Conservation (phyloP, 2,888 invertebrate genomes). For the Serripes groenlandicus region DNA sequence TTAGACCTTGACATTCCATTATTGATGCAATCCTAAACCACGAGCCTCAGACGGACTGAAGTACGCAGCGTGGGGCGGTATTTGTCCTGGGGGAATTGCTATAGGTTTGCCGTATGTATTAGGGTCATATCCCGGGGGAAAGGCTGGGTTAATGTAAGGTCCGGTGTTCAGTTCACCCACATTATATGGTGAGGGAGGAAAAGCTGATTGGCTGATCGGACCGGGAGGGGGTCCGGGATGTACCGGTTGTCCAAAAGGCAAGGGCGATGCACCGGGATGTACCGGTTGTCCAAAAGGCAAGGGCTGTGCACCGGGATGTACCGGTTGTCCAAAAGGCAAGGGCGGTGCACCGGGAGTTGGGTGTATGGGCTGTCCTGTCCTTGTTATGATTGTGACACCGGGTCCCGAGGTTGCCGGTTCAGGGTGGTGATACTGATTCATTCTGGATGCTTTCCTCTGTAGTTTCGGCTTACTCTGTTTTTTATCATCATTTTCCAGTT, state of each 20-base stretch:
- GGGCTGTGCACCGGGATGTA: neutral
- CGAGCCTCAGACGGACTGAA: conserved; percentile 11
- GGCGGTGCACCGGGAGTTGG: neutral
- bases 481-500: neutral
- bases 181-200: neutral
- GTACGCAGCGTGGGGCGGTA: neutral
- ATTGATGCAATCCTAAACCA: neutral
- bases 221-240: neutral
- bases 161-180: neutral
- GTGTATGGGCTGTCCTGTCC: neutral
- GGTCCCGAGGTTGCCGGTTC: conserved; percentile 7
- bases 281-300: neutral
- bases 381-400: conserved; percentile 10
- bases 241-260: neutral
- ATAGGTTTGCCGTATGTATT: neutral
- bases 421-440: neutral
- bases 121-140: conserved; percentile 17
- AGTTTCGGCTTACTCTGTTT: conserved; percentile 7
- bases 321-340: neutral
- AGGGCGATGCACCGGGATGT: neutral
- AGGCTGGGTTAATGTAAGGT: neutral
- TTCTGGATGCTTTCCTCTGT: neutral
- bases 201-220: neutral
- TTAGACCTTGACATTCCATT: neutral
- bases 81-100: neutral